Conservation (phyloP, 1,140 invertebrate species). For the Tribolium madens region DNA sequence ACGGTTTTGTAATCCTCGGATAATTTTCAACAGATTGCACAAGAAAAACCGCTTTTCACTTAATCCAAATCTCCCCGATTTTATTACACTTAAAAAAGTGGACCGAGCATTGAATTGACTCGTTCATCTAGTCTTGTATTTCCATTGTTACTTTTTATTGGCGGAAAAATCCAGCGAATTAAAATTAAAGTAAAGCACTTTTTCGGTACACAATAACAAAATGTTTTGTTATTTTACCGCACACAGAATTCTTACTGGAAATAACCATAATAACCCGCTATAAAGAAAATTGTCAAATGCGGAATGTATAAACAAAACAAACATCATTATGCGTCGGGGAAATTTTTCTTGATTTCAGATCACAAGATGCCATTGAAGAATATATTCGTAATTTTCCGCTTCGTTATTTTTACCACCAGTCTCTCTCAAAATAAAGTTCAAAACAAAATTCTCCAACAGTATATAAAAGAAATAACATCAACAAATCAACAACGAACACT, state of each 20-base stretch:
- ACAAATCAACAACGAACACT: slow-evolving; percentile 2
- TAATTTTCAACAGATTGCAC: no score
- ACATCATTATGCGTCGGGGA: not conserved
- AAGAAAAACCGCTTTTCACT: no score
- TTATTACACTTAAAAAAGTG: no score
- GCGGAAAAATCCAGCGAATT: no score
- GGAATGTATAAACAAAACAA: not conserved
- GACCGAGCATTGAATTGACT: no score
- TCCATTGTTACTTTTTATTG: no score
- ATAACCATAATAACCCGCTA: not conserved
- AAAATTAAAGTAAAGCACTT: no score
- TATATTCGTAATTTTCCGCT: slow-evolving; percentile 17
- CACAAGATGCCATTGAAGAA: slow-evolving; percentile 2
- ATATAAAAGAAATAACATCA: slow-evolving; percentile 10
- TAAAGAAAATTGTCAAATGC: not conserved
- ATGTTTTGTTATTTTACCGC: not conserved
- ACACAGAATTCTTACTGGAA: not conserved
- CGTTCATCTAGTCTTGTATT: no score
- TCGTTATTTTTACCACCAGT: not conserved
- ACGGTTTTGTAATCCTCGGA: no score
- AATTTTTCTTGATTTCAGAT: slow-evolving; percentile 5
- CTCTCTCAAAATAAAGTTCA: not conserved
- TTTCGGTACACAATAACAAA: not conserved
- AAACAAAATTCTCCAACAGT: not conserved
- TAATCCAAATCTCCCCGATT: no score